Evolutionary conservation across 1,140 invertebrate genomes (phyloP), one percentile per base, ranked within the genome.

Genomic region (Cotesia vestalis): DNA sequence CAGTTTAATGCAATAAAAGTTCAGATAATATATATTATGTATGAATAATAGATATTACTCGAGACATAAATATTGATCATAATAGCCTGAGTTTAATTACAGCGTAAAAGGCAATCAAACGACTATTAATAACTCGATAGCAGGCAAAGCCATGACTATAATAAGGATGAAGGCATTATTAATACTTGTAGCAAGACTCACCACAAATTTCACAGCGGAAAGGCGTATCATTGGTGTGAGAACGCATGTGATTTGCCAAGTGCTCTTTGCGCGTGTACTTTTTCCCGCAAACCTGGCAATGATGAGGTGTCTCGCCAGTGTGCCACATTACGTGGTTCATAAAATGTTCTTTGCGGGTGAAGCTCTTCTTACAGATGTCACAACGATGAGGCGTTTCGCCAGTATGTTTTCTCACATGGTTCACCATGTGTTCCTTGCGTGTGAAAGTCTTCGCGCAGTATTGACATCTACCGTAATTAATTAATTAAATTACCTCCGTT

Each of bases 121-220:
- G 40, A 46, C 5, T 46, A 46, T 46, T 46, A 46, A 46, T 46
- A 46, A 46, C 40, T 46, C 11, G 27, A 27, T 46, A 11, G 40
- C 5, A 46, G 40, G 40, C 5, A 27, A 9, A 11, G 40, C 11
- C 14, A 64, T 9, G 4, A 11, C 5, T 8, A 52, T 12, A 36
- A 36, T 14, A 40, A n/a, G 9, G 35, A 64, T 36, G n/a, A 38
- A 38, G 12, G 4, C 17, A 9, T 51, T 4, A 27, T 51, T 12
- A 51, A 57, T 55, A 61, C 64, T 17, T 36, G 63, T 53, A 38
- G 27, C 3, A 27, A 27, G 52, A 84, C 82, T 89, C 86, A 81
- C 92, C 92, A 86, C 95, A 96, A 83, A 94, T 92, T 84, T 94
- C 92, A 85, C 93, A 94, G 77, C 91, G 89, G 85, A 92, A 92